phyloP scores from a whole-genome alignment of 2,888 invertebrate genomes.

The Drosophila melanosoma region DNA sequence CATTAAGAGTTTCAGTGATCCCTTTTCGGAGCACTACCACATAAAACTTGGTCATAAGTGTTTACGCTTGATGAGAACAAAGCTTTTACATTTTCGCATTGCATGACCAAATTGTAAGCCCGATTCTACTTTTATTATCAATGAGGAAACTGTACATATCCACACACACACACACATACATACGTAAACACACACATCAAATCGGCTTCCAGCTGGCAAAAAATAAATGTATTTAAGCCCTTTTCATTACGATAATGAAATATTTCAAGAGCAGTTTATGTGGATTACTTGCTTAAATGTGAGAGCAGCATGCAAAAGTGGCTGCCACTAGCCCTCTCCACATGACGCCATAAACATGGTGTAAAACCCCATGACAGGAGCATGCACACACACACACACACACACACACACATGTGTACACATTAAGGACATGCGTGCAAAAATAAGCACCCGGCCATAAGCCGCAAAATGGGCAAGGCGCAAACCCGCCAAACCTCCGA shows the following conservation, averaged over 20 bases:
- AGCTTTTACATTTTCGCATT: conserved; percentile 36
- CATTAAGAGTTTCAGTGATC: conserved; percentile 19
- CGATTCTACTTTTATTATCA: conserved; percentile 67
- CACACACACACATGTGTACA: background rate
- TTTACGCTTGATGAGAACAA: conserved; percentile 31
- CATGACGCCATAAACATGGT: conserved; percentile 65
- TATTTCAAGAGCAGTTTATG: conserved; percentile 79
- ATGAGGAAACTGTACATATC: conserved; percentile 25
- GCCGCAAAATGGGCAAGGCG: conserved; percentile 51
- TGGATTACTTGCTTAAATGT: conserved; percentile 76
- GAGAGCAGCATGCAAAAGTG: conserved; percentile 71
- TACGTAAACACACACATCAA: conserved; percentile 1
- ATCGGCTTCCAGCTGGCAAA: conserved; percentile 50
- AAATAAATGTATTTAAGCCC: conserved; percentile 69
- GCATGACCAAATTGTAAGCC: conserved; percentile 48
- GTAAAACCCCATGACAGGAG: conserved; percentile 60
- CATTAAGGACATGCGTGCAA: conserved; percentile 71
- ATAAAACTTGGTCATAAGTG: conserved; percentile 28
- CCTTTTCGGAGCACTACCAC: conserved; percentile 7
- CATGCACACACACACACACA: conserved; percentile 14
- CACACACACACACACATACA: background rate
- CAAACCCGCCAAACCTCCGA: conserved; percentile 28
- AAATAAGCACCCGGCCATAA: conserved; percentile 64
- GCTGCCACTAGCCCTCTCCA: conserved; percentile 29
- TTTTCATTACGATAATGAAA: conserved; percentile 79